These are phyloP conservation scores for Drosophila kurseongensis DNA, from an alignment of 1,140 invertebrate genomes.

Conservation along the genomic window DNA sequence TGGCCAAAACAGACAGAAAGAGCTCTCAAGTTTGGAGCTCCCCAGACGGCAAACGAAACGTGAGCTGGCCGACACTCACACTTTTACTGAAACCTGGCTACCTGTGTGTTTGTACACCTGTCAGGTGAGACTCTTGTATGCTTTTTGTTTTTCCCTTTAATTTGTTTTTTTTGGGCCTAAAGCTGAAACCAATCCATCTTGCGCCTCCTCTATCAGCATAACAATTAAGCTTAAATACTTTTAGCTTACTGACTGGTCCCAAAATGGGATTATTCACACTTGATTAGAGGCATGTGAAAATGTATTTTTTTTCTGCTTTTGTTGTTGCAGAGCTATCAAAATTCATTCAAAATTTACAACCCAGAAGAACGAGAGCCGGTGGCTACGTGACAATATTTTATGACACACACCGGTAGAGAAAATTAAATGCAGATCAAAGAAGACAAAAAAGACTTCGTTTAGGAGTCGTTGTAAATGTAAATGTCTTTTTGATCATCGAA, in stretches of 20 bases:
- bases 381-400: constrained; percentile 68
- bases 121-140: constrained; percentile 63
- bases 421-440: constrained; percentile 37
- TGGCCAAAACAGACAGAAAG: constrained; percentile 49
- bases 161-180: constrained; percentile 22
- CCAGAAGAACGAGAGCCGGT: constrained; percentile 4
- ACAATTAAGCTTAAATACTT: constrained; percentile 79
- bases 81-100: constrained; percentile 27
- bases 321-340: constrained; percentile 33
- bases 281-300: constrained; percentile 78
- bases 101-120: constrained; percentile 67
- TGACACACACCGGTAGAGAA: background rate
- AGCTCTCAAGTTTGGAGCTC: constrained; percentile 42
- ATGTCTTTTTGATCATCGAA: constrained; percentile 21
- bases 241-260: constrained; percentile 59
- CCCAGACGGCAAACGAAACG: constrained; percentile 62
- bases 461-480: constrained; percentile 37
- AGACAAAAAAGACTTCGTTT: constrained; percentile 14
- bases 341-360: constrained; percentile 62
- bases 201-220: constrained; percentile 82
- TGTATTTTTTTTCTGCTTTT: constrained; percentile 5
- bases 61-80: constrained; percentile 64
- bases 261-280: constrained; percentile 81
- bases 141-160: constrained; percentile 34
- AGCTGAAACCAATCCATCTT: constrained; percentile 78